Base-by-base conservation (phyloP, 2,113 vertebrate species). In the Plotosus lineatus region DNA sequence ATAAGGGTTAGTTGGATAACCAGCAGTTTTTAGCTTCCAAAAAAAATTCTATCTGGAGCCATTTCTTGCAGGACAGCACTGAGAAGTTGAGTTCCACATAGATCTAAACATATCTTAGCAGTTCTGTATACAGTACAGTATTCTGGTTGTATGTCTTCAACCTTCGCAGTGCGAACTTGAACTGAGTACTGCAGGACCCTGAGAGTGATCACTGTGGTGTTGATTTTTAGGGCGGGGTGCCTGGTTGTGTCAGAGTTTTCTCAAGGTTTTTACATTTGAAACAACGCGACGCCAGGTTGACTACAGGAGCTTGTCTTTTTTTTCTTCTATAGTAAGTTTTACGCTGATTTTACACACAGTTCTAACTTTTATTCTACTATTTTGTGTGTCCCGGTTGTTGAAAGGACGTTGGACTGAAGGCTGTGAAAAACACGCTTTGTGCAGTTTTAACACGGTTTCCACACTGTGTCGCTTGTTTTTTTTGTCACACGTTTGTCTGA, bases 251-350 rank as follows among this genome's bases (percentile, higher is more conserved):
- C 21, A 1, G 1, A 10, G 75, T 33, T 48, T 46, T 6, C 26
- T 61, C 33, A 17, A 66, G 19, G 76, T 65, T 77, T 77, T 28
- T 17, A 50, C 44, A 38, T 17, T n/a, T 3, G 15, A 4, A 51
- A 23, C 46, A 36, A 19, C 1, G 6, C 2, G 33, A 11, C 0
- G 6, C 46, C 1, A 21, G 69, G 6, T 9, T 50, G 0, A 12
- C 26, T 23, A 4, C 3, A 51, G 46, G 0, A 73, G 4, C 17
- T 51, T 9, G 12, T 31, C 15, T 26, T 51, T 26, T 26, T 51
- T 26, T 0, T 28, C 50, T 58, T 33, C 33, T 50, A 72, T 44
- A 40, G 81, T 85, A 85, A 85, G 84, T 78, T 1, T 77, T 2
- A 21, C 44, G 12, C 1, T 33, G 11, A 21, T n/a, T 69, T 50